Base-by-base conservation (phyloP, 2,888 invertebrate species). In the Eristalinus sepulchralis region DNA sequence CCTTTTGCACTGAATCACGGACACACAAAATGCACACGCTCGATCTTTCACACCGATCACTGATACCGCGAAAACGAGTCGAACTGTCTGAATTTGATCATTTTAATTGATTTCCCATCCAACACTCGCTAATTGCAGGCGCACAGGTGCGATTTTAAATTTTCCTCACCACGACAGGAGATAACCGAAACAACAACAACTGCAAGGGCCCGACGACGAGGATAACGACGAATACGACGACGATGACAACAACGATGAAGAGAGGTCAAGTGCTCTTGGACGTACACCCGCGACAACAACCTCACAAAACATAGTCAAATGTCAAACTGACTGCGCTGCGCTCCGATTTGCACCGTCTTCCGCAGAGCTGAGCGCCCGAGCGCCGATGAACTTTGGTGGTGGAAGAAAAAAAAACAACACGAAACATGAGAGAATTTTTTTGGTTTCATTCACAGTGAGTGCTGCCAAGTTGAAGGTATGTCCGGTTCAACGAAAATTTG, bases 241-340 rank as follows among this genome's bases (percentile, higher is more conserved):
- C 47, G 47, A 27, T 57, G 31, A 59, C 27, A 17, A 60, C 59
- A 59, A 66, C 27, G 53, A 33, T 3, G 34, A 68, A 13, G 73
- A 66, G 62, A 67, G 84, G 80, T 81, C 76, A 81, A 84, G 68
- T 67, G 55, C 22, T 77, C 62, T 39, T 31, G 60, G 33, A 70
- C 39, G 57, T 24, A 36, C n/a, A 36, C 31, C 64, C 59, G 22
- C 31, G 8, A 17, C 5, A 0, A 2, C 64, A 70, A 82, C 85
- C 77, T 33, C 6, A 73, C 70, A 9, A 20, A 27, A 60, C 85
- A 82, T 85, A 85, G 33, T 77, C 82, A 85, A 85, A 78, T 85
- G 85, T 82, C 85, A 85, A 85, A 85, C 85, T 84, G 84, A 72
- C 67, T 71, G 64, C n/a, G 57, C 57, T 24, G n/a, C 13, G 67